These are phyloP conservation scores for Archivesica marissinica DNA, from an alignment of 1,140 invertebrate species.

Conservation along the genomic window DNA sequence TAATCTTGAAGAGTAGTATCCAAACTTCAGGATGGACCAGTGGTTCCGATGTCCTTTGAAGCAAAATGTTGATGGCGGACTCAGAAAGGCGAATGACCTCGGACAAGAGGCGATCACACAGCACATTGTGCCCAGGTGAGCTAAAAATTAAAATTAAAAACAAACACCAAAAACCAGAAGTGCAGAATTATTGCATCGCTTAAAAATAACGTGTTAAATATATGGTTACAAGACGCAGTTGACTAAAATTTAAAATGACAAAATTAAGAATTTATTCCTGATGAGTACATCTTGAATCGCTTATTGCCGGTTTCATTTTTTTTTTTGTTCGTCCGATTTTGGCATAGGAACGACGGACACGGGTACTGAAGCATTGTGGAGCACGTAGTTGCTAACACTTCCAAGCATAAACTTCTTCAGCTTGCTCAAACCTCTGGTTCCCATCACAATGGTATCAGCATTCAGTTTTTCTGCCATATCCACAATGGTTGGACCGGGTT, in stretches of 20 bases:
- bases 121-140: not conserved
- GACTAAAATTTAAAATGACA: too few species aligned
- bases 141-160: not conserved
- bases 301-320: too few species aligned
- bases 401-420: constrained; percentile 61
- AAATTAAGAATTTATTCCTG: too few species aligned
- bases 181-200: not conserved
- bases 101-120: too few species aligned
- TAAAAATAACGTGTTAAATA: not conserved
- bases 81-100: too few species aligned
- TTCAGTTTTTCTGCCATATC: not conserved
- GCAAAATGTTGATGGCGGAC: too few species aligned
- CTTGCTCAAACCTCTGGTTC: constrained; percentile 59
- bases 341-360: constrained; percentile 42
- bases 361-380: constrained; percentile 60
- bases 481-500: not conserved
- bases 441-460: constrained; percentile 52
- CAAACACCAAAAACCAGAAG: not conserved
- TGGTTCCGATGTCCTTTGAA: too few species aligned
- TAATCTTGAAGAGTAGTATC: too few species aligned
- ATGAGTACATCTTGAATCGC: too few species aligned
- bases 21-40: too few species aligned
- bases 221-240: not conserved
- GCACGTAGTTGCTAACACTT: constrained; percentile 64
- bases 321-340: not conserved